A percentile compares a stretch with the other conserved stretches of the same genome.
phyloP scores from a whole-genome alignment of 2,888 invertebrate species.

The Phaedon cochleariae region DNA sequence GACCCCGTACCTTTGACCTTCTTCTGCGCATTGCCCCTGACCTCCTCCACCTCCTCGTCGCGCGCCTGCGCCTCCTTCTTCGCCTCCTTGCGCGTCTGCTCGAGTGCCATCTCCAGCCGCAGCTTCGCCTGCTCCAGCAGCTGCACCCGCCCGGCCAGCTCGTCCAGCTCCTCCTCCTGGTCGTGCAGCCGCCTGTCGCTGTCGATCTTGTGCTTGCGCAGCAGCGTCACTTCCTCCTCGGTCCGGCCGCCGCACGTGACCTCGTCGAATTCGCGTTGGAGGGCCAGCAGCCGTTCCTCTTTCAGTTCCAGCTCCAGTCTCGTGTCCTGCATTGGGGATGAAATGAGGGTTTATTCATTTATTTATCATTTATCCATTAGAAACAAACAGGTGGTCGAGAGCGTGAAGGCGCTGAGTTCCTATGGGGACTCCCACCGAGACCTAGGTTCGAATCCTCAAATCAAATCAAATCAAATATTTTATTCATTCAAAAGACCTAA shows the following conservation, averaged over 20 bases:
- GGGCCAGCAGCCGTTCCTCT: constrained; percentile 81
- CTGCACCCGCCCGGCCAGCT: constrained; percentile 82
- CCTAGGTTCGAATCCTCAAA: no score
- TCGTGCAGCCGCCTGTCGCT: constrained; percentile 85
- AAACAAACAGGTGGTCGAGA: no score
- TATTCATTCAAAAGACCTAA: no score
- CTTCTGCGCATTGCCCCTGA: constrained; percentile 88
- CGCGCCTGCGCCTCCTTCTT: constrained; percentile 88
- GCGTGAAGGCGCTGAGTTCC: no score
- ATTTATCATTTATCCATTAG: no score
- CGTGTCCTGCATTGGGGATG: constrained; percentile 75
- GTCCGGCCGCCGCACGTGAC: constrained; percentile 80
- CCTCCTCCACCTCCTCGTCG: constrained; percentile 94
- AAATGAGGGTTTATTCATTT: no score
- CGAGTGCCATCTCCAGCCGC: constrained; percentile 91
- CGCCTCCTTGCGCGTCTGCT: constrained; percentile 90
- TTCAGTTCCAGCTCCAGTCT: constrained; percentile 88
- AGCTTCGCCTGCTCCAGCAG: constrained; percentile 92
- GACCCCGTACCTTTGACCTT: constrained; percentile 79
- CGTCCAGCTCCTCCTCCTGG: constrained; percentile 95
- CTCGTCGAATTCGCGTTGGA: constrained; percentile 87
- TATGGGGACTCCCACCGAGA: no score
- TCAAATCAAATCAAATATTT: no score
- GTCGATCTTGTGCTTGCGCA: constrained; percentile 86
- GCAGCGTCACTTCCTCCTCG: constrained; percentile 84